Evolutionary conservation across 2,797 vertebrate genomes (phyloP), one percentile per base, ranked within the genome.

Genomic region (Arrhamphus sclerolepis): DNA sequence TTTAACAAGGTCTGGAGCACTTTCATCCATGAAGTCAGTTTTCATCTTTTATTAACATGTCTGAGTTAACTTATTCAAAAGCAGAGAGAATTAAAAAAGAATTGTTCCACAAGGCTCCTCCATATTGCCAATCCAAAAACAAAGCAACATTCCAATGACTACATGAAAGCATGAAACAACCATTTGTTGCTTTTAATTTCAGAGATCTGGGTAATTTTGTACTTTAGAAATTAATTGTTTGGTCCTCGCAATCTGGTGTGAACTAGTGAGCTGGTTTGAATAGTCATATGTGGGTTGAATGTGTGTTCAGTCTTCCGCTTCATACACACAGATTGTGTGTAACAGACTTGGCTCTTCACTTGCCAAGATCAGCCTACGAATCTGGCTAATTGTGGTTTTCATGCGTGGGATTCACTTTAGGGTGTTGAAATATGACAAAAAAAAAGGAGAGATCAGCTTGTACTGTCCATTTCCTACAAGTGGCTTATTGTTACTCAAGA

Each of bases 401-500:
- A 68, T 55, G 18, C 44, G 56, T 22, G 47, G 29, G 48, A 49
- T 66, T 77, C 51, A 57, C 29, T 39, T 70, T 24, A 43, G 26
- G 28, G 9, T 31, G 53, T 13, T 24, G 1, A 62, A 74, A 68
- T 50, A 59, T 69, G 28, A 62, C 60, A 17, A 55, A 24, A 42
- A n/a, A 41, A 11, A 41, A 9, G 18, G 17, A 26, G 9, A 59
- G 18, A 59, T 55, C 48, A 66, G 65, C 65, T 16, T 48, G 42
- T 55, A 66, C 46, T 44, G 63, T 80, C 47, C 28, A 55, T 67
- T 78, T 59, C 43, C 43, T 61, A 79, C 78, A 78, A 58, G 58
- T 75, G 24, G 29, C 19, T 78, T 57, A 80, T 86, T 85, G 82
- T 84, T 79, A 72, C 70, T 60, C 71, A 80, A 74, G 82, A 82